Evolutionary conservation across 2,113 vertebrate genomes (phyloP), one percentile per base, ranked within the genome.

Genomic region (Nothocercus julius): DNA sequence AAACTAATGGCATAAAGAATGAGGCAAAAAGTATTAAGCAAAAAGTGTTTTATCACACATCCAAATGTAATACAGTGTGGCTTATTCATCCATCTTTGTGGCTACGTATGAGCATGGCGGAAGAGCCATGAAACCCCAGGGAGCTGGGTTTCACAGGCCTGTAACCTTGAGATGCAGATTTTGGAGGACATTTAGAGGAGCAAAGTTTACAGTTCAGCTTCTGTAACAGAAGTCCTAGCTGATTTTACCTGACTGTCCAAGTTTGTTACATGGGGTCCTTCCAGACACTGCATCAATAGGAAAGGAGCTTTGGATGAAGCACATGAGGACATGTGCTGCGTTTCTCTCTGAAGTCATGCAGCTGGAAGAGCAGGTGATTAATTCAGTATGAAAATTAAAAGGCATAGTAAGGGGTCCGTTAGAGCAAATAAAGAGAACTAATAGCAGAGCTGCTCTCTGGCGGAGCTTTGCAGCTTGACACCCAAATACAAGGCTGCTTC

Each of bases 111-210:
- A 80, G 34, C 11, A 7, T 73, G 79, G 93, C 69, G 63, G 73
- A 95, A 87, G 67, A 95, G 70, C n/a, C 49, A 49, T 49, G 21
- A 49, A 49, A 68, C 24, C 30, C 20, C 8, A 38, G 36, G 62
- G 91, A 92, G 82, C 62, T 89, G 74, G 11, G 42, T 81, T 95
- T 85, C 2, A 1, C 44, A 82, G 16, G 28, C 42, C 62, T 24
- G 68, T 96, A 95, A 97, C 97, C 96, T 97, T 97, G 96, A 91
- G 81, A 62, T 49, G 54, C 16, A 92, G 72, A 51, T 87, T 96
- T 82, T 90, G 69, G 87, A 97, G 96, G 93, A 79, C 94, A 82
- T 47, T 12, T 59, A 64, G 78, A 82, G 87, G 90, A 98, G 93
- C 82, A 81, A 53, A 96, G 93, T 87, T 96, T 91, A 76, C n/a